Conservation (phyloP, 2,113 vertebrate genomes). For the Rhegmatorhina hoffmannsi region DNA sequence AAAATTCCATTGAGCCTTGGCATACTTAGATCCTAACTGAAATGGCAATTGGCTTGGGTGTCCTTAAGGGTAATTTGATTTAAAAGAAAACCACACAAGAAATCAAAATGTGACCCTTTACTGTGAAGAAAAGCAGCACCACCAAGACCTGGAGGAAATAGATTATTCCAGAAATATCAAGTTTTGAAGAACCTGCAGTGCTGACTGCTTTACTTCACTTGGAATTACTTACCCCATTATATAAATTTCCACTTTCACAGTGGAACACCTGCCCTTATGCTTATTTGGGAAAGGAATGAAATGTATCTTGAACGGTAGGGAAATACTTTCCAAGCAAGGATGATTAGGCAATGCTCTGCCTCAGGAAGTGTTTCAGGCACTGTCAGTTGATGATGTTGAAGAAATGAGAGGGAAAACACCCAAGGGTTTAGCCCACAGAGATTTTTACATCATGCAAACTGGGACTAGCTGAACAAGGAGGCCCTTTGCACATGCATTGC, state of each 20-base stretch:
- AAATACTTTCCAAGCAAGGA: neutral
- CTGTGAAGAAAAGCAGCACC: neutral
- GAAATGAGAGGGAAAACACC: neutral
- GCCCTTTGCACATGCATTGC: neutral
- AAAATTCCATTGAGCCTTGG: slow-evolving; percentile 44
- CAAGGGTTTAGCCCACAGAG: neutral
- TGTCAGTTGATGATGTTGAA: neutral
- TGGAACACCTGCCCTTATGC: neutral
- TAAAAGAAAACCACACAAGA: neutral
- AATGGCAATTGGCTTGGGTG: neutral
- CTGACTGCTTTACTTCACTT: neutral
- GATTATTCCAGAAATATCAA: neutral
- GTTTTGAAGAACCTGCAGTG: neutral
- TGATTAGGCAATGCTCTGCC: neutral
- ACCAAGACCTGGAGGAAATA: neutral
- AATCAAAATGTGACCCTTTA: neutral
- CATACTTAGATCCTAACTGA: slow-evolving; percentile 1
- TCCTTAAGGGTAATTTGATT: neutral
- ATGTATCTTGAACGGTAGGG: neutral
- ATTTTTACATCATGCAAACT: neutral
- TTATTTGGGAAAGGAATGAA: neutral
- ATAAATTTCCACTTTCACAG: neutral
- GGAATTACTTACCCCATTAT: neutral
- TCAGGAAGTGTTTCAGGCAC: neutral
- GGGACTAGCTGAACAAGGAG: neutral